Conservation (phyloP, 64 coral and sea anemone genomes). For the Actinia tenebrosa region DNA sequence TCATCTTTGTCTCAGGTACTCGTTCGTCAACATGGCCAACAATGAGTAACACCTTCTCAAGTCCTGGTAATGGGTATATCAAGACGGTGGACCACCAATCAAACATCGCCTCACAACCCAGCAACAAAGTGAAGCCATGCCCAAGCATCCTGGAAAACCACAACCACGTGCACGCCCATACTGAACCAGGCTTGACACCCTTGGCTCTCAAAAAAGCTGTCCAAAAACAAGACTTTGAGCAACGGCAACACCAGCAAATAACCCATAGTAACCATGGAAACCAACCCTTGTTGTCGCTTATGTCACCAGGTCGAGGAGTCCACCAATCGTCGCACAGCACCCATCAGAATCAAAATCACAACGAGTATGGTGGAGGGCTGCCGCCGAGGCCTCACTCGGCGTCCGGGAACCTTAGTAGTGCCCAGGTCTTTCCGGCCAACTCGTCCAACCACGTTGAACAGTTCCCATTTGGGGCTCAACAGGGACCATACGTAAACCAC, state of each 20-base stretch:
- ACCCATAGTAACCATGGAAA: conserved; percentile 62
- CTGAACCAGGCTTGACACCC: conserved; percentile 50
- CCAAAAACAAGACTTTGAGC: conserved; percentile 43
- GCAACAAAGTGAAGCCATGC: conserved; percentile 27
- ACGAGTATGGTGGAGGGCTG: conserved; percentile 37
- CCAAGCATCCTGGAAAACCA: conserved; percentile 60
- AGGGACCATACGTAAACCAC: conserved; percentile 64
- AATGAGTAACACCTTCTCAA: conserved; percentile 20
- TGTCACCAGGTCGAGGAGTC: conserved; percentile 59
- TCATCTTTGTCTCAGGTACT: conserved; percentile 12
- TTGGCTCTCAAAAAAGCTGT: conserved; percentile 60
- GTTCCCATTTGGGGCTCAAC: conserved; percentile 64
- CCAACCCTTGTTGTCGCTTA: conserved; percentile 74
- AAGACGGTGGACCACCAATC: conserved; percentile 14
- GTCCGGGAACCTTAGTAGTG: conserved; percentile 63
- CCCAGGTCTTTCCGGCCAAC: conserved; percentile 57
- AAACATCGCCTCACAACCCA: background rate
- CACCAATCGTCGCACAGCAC: conserved; percentile 17
- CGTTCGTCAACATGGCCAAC: conserved; percentile 31
- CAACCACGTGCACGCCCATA: conserved; percentile 63
- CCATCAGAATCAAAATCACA: conserved; percentile 30
- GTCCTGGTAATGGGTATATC: conserved; percentile 48
- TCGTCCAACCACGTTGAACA: conserved; percentile 67
- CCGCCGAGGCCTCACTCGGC: conserved; percentile 89
- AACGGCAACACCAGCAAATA: conserved; percentile 28